Evolutionary conservation across 2,797 vertebrate species (phyloP).

Genomic region (Peromyscus eremicus): DNA sequence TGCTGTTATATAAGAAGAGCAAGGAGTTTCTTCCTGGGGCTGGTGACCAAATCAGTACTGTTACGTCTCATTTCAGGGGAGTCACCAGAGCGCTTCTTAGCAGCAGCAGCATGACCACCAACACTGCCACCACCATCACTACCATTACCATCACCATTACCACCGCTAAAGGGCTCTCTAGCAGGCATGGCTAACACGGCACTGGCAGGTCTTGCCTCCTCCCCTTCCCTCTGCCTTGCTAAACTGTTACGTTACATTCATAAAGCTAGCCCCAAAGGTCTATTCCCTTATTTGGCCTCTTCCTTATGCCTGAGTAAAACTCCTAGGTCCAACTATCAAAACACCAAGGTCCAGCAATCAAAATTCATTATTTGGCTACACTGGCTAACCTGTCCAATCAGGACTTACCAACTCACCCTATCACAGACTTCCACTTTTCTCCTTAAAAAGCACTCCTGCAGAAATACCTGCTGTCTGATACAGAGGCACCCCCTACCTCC

Average conservation of each 20-base stretch:
- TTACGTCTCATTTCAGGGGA: background rate
- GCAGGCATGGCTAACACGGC: background rate
- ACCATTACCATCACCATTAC: background rate
- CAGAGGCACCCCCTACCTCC: background rate
- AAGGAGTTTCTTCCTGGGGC: background rate
- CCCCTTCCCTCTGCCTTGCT: background rate
- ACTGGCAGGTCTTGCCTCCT: background rate
- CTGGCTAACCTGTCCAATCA: background rate
- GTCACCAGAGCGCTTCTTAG: background rate
- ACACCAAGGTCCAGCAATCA: background rate
- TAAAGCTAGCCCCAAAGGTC: background rate
- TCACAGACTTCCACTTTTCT: background rate
- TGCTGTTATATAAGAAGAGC: background rate
- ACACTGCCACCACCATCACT: background rate
- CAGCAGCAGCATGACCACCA: background rate
- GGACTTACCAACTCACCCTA: background rate
- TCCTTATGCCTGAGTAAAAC: background rate
- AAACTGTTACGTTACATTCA: background rate
- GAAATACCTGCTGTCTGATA: background rate
- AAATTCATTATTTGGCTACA: background rate
- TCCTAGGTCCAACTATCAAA: background rate
- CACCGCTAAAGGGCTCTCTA: background rate
- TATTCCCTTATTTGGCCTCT: background rate
- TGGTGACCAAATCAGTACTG: background rate
- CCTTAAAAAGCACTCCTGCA: background rate